Evolutionary conservation across 2,888 invertebrate species (phyloP), one percentile per base, ranked within the genome.

Genomic region (Dryadula phaetusa): DNA sequence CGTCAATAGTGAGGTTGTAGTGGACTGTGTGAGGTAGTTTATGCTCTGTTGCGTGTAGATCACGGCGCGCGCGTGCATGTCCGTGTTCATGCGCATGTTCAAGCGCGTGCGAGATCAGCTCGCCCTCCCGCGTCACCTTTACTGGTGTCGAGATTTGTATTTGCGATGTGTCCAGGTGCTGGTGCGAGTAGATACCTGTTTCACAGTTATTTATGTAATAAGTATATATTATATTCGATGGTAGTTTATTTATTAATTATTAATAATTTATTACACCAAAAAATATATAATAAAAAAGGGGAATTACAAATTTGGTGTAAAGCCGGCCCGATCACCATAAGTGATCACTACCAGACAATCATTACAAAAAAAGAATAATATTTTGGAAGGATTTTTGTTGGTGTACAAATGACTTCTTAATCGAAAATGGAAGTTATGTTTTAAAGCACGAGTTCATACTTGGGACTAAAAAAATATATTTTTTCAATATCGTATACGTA

Each of bases 71-170:
- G 28, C 93, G 86, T 71, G 92, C 84, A 71, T 90, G 91, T 7
- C 91, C 87, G 75, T 92, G 91, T 66, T 82, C 86, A 77, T 95
- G 94, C 70, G 86, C 86, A 79, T 94, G 94, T 46, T 93, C 94
- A 70, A 95, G 83, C 65, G 87, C 80, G 79, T 90, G 93, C 69
- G 95, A 94, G 73, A 95, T 81, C 78, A 94, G 91, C 73, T 85
- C 87, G 52, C 95, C 95, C 46, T 88, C 91, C 47, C 84, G 79
- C 40, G 93, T 91, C 78, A 95, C 95, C 82, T 94, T 95, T 69
- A 94, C 88, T 0, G 95, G 95, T 64, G 93, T 90, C 64, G 93
- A 93, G 75, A 95, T 92, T 77, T 95, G 93, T 76, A 93, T 94
- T 73, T 93, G 89, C 42, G 90, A 86, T 10, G 94, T 78, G 77